Evolutionary conservation across 1,140 invertebrate species (phyloP), one percentile per base, ranked within the genome.

Genomic region (Neuroterus valhalla): DNA sequence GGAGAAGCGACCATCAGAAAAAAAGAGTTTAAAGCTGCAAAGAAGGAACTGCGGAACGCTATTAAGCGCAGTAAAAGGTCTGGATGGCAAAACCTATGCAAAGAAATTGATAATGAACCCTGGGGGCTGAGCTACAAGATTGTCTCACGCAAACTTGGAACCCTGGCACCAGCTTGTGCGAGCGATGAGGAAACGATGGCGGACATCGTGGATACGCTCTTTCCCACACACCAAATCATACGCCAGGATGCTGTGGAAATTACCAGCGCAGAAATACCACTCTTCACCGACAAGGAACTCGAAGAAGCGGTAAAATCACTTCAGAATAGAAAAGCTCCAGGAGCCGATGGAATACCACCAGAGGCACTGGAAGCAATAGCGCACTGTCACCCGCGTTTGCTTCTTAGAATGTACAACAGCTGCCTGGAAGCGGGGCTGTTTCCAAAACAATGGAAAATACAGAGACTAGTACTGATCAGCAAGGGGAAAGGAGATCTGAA

Each of bases 121-220:
- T 84, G 76, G 77, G n/a, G 84, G 1, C 26, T 78, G 10, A 78
- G 74, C 0, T 86, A 87, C 68, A 82, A 82, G 52, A 75, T 84
- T 8, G 79, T 79, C 0, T 82, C 69, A 69, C 70, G 71, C 14
- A 82, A 78, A 19, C 14, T 82, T 12, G 68, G 19, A 17, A 46
- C 44, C 14, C 8, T 0, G 2, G 12, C n/a, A 6, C 4, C 46
- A 19, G 15, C n/a, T 3, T n/a, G 0, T 12, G 12, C 38, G 2
- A 43, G n/a, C 12, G 38, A 68, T 8, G 0, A 68, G 12, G 23
- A 68, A 17, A 43, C 31, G 8, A 68, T 68, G 66, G n/a, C 1
- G 0, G 19, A 1, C 12, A 68, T 45, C 15, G 42, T 68, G 11
- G 38, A 68, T 8, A 38, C 4, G 6, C n/a, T 19, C 1, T 68